Conservation (phyloP, 2,113 vertebrate genomes). For the Phasianus colchicus region DNA sequence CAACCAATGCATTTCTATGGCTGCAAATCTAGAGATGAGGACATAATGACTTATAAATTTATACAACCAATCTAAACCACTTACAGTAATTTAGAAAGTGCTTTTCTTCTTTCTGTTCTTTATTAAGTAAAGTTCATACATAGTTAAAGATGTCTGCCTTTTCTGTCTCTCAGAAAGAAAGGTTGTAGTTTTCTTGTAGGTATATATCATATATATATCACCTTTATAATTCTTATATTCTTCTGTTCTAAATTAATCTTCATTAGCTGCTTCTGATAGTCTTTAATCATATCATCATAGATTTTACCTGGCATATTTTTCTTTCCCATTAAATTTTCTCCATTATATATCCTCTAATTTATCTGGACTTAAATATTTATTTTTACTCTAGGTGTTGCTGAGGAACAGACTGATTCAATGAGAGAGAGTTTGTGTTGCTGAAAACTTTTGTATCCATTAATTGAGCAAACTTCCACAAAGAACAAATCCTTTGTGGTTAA, state of each 20-base stretch:
- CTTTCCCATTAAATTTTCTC: neutral
- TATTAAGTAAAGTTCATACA: neutral
- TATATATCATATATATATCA: neutral
- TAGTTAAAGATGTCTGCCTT: neutral
- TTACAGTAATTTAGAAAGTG: neutral
- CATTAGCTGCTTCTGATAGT: neutral
- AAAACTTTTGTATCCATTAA: neutral
- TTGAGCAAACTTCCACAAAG: neutral
- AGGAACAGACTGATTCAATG: neutral
- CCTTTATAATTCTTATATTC: neutral
- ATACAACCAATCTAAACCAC: neutral
- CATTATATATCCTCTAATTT: neutral
- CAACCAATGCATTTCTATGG: neutral
- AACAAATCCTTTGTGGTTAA: neutral
- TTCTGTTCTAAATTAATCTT: neutral
- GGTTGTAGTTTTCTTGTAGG: neutral
- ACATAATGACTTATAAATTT: neutral
- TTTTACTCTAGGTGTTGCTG: neutral
- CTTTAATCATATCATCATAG: neutral
- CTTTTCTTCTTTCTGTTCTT: neutral
- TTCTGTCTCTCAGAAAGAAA: neutral
- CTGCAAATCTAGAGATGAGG: neutral
- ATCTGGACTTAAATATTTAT: neutral
- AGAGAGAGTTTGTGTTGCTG: accelerated
- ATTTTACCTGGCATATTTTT: neutral